phyloP scores from a whole-genome alignment of 2,888 invertebrate species.

The Campoplex capitator region DNA sequence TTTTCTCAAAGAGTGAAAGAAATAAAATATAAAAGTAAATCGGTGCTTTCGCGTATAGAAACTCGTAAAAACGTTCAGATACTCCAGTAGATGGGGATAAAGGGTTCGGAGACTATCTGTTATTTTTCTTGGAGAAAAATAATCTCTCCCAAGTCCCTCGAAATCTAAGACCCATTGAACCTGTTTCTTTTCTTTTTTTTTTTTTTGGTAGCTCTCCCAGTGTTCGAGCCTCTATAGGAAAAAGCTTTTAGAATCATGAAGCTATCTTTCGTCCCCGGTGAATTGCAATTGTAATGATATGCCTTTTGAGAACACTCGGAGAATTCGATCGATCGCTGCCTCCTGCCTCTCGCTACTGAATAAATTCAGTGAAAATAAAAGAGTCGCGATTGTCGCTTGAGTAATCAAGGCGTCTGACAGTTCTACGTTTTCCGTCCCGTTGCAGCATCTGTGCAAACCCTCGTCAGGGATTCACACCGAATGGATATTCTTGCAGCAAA shows the following conservation, averaged over 20 bases:
- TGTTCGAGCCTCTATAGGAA: not conserved
- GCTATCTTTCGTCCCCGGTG: constrained; percentile 22
- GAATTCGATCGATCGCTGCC: not conserved
- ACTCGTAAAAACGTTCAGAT: constrained; percentile 29
- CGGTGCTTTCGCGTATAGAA: constrained; percentile 33
- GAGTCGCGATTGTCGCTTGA: constrained; percentile 5
- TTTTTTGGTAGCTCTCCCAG: not conserved
- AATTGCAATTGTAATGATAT: constrained; percentile 9
- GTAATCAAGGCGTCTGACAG: constrained; percentile 51
- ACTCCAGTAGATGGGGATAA: constrained; percentile 15
- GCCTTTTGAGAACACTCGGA: constrained; percentile 5
- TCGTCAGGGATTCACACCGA: constrained; percentile 24
- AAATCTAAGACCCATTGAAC: constrained; percentile 10
- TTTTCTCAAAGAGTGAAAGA: constrained; percentile 24
- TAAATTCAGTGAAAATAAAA: not conserved
- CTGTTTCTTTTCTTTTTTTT: constrained; percentile 2
- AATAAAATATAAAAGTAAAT: constrained; percentile 52
- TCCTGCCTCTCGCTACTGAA: constrained; percentile 8
- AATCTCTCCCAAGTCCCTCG: constrained; percentile 21
- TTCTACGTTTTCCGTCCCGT: constrained; percentile 32
- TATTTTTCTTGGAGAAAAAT: constrained; percentile 2
- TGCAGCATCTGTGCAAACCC: constrained; percentile 19
- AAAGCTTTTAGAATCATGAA: constrained; percentile 18
- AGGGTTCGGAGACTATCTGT: constrained; percentile 34
- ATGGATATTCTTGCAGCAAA: constrained; percentile 13